phyloP scores from a whole-genome alignment of 2,888 invertebrate genomes.

The Campoplex nolae region DNA sequence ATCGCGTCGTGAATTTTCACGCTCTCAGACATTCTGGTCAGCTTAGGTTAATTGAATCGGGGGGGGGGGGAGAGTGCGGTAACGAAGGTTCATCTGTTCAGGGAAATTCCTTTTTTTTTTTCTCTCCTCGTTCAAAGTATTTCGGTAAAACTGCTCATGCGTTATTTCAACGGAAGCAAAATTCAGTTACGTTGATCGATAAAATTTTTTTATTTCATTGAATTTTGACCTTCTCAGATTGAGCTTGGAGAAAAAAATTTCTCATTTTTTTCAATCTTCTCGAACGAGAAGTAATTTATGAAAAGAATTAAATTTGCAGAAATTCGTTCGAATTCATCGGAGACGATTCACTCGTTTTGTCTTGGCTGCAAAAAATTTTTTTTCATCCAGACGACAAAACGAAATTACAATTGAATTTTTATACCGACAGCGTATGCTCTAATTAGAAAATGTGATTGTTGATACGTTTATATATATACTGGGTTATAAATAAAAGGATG shows the following conservation, averaged over 20 bases:
- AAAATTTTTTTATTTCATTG: neutral
- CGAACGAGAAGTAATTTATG: neutral
- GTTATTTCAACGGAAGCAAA: neutral
- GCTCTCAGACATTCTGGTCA: neutral
- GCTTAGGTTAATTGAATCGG: neutral
- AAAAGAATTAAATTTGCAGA: neutral
- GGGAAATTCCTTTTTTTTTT: neutral
- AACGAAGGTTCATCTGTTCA: neutral
- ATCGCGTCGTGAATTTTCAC: slow-evolving; percentile 10
- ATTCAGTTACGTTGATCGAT: neutral
- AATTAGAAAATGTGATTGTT: slow-evolving; percentile 8
- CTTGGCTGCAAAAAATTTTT: neutral
- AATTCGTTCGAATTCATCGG: neutral
- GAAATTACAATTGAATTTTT: neutral
- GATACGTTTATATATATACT: slow-evolving; percentile 1
- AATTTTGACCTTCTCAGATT: neutral
- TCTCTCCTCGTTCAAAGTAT: neutral
- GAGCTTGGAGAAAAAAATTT: neutral
- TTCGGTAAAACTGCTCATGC: neutral
- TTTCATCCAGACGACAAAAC: no score
- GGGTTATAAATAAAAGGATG: slow-evolving; percentile 6
- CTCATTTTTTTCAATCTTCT: neutral
- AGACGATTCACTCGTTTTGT: neutral
- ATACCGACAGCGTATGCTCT: neutral
- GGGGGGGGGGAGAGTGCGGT: no score